Base-by-base conservation (phyloP, 1,140 invertebrate species). In the Bombus polaris region DNA sequence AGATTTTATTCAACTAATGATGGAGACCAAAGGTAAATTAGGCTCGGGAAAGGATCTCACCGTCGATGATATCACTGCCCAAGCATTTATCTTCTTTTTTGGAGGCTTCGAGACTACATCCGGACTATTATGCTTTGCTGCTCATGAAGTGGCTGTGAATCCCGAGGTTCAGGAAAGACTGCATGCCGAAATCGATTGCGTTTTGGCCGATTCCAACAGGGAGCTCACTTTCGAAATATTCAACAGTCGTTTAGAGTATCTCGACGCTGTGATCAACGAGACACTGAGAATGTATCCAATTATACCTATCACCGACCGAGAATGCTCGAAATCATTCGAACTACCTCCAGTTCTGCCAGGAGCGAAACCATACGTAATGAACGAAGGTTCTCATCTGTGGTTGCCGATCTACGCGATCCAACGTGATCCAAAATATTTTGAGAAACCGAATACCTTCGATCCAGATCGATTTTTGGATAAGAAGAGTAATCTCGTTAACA, bases 371-470 rank as follows among this genome's bases (percentile, higher is more conserved):
- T 71, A 88, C 13, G 3, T 72, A 0, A 62, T 96, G 1, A 93
- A 95, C 12, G 86, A 89, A 3, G 96, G 95, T 2, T 94, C 92
- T 8, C 88, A 92, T 0, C 65, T 96, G 1, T 92, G 92, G 15
- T 91, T 96, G 18, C 94, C 95, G 0, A 94, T 96, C n/a, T 96
- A 96, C 74, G 93, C 94, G 25, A 91, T 97, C 10, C 97, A 98
- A 85, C 93, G 96, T 4, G 96, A 97, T 88, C 95, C 96, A 1
- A 94, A 96, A 35, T 95, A 96, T 83, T 97, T 96, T 93, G 95
- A 96, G 3, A 94, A 97, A 39, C 97, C 97, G 0, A 93, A 97
- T 3, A 94, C 91, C n/a, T 97, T 96, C 75, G 91, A 95, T 82
- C 96, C 96, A 0, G 95, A 96, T 80, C 90, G 96, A 81, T 96